phyloP scores from a whole-genome alignment of 2,797 vertebrate genomes.

The Varecia variegata region DNA sequence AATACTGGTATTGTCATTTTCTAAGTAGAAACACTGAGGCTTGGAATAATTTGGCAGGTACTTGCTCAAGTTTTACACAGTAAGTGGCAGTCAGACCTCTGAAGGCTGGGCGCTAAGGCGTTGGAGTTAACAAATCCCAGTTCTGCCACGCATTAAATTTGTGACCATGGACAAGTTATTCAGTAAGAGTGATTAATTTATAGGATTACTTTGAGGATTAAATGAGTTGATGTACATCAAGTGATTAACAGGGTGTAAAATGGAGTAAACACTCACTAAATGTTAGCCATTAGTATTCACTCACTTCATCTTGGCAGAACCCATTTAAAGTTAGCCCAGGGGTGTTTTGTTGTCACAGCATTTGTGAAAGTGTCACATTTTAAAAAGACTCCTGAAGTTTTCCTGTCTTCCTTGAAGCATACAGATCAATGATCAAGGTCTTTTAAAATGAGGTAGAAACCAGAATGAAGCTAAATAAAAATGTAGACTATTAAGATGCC shows the following conservation, averaged over 20 bases:
- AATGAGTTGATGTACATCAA: not conserved
- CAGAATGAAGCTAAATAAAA: not conserved
- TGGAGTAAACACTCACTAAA: not conserved
- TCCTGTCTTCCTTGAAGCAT: not conserved
- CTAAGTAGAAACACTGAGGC: not conserved
- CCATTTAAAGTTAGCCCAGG: conserved; percentile 23
- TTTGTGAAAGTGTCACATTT: not conserved
- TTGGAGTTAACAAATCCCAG: not conserved
- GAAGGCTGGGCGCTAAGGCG: not conserved
- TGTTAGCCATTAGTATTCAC: not conserved
- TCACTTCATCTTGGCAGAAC: not conserved
- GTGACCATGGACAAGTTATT: not conserved
- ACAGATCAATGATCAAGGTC: not conserved
- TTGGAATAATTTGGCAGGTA: not conserved
- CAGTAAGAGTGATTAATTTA: not conserved
- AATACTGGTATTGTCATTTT: not conserved
- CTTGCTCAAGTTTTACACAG: not conserved
- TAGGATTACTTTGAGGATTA: not conserved
- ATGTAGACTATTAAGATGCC: not conserved
- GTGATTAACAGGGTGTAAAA: not conserved
- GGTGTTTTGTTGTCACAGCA: not conserved
- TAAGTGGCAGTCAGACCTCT: not conserved
- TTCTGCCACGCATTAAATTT: not conserved
- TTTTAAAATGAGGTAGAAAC: not conserved
- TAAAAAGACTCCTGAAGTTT: not conserved